A percentile compares a stretch with the other conserved stretches of the same genome.
These are phyloP conservation scores for Alsophila aescularia DNA, from an alignment of 2,888 invertebrate genomes.

Conservation along the genomic window DNA sequence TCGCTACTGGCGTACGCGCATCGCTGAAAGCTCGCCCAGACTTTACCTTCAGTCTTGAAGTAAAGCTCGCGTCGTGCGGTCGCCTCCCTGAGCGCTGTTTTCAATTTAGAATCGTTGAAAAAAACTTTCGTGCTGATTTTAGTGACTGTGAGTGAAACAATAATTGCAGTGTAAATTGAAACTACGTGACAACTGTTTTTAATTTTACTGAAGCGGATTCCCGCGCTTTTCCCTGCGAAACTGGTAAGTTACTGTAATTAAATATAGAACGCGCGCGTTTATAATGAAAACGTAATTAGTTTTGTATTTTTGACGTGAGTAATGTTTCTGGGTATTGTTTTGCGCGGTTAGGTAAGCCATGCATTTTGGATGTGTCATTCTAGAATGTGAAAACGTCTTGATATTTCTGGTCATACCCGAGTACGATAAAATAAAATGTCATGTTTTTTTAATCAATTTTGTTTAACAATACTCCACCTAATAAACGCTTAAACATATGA, in stretches of 20 bases:
- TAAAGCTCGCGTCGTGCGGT: constrained; percentile 59
- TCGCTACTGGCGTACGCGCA: constrained; percentile 66
- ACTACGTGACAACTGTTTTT: constrained; percentile 47
- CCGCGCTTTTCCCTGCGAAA: constrained; percentile 57
- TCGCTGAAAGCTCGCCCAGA: constrained; percentile 69
- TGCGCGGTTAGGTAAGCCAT: constrained; percentile 30
- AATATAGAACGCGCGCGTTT: constrained; percentile 74
- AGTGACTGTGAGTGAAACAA: constrained; percentile 59
- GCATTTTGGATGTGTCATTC: no score
- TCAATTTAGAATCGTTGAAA: constrained; percentile 47
- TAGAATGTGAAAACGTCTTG: no score
- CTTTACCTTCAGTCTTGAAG: constrained; percentile 67
- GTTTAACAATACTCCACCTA: no score
- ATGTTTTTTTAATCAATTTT: no score
- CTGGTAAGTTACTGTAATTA: constrained; percentile 82
- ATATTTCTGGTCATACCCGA: no score
- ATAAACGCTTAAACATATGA: no score
- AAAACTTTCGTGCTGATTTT: constrained; percentile 55
- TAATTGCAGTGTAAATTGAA: constrained; percentile 37
- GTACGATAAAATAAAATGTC: no score
- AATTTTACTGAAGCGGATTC: constrained; percentile 48
- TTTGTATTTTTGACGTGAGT: constrained; percentile 62
- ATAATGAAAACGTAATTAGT: constrained; percentile 79
- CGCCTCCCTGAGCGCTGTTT: constrained; percentile 47
- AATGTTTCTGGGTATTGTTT: constrained; percentile 63